These are phyloP conservation scores for Marcusenius ussheri DNA, from an alignment of 2,113 vertebrate genomes.

Conservation along the genomic window DNA sequence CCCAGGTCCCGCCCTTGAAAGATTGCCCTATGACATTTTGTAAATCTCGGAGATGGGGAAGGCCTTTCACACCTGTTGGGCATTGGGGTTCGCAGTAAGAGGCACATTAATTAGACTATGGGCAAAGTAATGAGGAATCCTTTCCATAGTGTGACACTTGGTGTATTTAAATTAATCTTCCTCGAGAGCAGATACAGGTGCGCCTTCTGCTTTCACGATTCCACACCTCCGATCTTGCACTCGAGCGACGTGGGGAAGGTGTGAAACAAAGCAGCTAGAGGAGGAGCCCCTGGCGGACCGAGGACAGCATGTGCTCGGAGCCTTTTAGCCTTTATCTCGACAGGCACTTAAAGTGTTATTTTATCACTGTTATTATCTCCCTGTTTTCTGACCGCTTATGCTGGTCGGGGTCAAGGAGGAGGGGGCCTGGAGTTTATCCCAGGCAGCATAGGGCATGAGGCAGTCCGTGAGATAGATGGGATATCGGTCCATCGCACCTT, in stretches of 20 bases:
- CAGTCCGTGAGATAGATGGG: background rate
- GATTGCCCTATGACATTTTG: background rate
- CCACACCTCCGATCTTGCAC: constrained; percentile 15
- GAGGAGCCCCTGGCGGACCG: background rate
- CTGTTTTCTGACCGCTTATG: background rate
- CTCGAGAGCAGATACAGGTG: constrained; percentile 30
- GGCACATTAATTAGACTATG: constrained; percentile 33
- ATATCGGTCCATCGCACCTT: background rate
- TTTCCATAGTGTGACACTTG: constrained; percentile 27
- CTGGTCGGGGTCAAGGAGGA: background rate
- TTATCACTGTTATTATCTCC: background rate
- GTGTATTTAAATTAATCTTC: constrained; percentile 41
- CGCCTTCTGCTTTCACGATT: constrained; percentile 16
- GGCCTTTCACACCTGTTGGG: constrained; percentile 33
- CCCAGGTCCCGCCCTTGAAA: background rate
- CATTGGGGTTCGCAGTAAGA: constrained; percentile 3
- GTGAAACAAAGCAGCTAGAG: background rate
- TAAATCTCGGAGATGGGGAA: constrained; percentile 6
- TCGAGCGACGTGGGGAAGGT: constrained; percentile 8
- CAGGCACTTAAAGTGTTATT: background rate
- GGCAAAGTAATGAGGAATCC: constrained; percentile 24
- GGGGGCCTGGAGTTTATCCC: background rate
- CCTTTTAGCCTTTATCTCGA: background rate
- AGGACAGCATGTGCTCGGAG: background rate
- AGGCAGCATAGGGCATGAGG: background rate